phyloP scores from a whole-genome alignment of 2,797 vertebrate species.

The Poecilia picta region DNA sequence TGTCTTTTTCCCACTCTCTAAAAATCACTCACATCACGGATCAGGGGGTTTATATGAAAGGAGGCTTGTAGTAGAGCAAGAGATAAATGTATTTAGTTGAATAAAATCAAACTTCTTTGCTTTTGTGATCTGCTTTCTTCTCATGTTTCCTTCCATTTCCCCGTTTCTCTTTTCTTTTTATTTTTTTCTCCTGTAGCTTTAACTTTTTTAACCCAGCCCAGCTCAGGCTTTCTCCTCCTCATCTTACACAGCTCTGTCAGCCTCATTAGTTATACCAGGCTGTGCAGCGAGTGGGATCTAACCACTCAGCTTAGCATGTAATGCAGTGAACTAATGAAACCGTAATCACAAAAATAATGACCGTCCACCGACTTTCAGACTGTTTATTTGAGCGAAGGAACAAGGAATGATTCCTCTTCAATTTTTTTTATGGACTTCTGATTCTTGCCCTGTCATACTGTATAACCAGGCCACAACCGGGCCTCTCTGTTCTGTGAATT shows the following conservation, averaged over 20 bases:
- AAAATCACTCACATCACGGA: slow-evolving; percentile 61
- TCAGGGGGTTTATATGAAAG: slow-evolving; percentile 61
- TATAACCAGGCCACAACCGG: slow-evolving; percentile 24
- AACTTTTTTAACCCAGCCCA: slow-evolving; percentile 44
- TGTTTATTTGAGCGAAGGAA: slow-evolving; percentile 59
- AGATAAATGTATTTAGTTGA: slow-evolving; percentile 33
- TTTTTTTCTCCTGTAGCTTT: slow-evolving; percentile 15
- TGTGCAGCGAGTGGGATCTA: slow-evolving; percentile 44
- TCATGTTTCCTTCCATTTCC: slow-evolving; percentile 34
- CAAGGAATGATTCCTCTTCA: slow-evolving; percentile 42
- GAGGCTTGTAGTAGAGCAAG: slow-evolving; percentile 51
- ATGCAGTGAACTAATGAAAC: slow-evolving; percentile 72
- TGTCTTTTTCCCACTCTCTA: slow-evolving; percentile 18
- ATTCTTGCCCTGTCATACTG: slow-evolving; percentile 15
- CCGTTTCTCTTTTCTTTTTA: not conserved
- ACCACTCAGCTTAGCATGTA: slow-evolving; percentile 59
- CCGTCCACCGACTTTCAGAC: slow-evolving; percentile 56
- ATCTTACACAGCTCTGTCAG: slow-evolving; percentile 56
- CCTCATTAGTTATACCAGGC: slow-evolving; percentile 70
- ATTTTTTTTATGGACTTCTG: slow-evolving; percentile 61
- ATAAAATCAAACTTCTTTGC: slow-evolving; percentile 38
- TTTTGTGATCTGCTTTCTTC: not conserved
- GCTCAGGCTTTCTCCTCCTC: slow-evolving; percentile 27
- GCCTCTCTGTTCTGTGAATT: slow-evolving; percentile 35
- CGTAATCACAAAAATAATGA: slow-evolving; percentile 77